Base-by-base conservation (phyloP, 2,888 invertebrate species). In the Agrypnus murinus region DNA sequence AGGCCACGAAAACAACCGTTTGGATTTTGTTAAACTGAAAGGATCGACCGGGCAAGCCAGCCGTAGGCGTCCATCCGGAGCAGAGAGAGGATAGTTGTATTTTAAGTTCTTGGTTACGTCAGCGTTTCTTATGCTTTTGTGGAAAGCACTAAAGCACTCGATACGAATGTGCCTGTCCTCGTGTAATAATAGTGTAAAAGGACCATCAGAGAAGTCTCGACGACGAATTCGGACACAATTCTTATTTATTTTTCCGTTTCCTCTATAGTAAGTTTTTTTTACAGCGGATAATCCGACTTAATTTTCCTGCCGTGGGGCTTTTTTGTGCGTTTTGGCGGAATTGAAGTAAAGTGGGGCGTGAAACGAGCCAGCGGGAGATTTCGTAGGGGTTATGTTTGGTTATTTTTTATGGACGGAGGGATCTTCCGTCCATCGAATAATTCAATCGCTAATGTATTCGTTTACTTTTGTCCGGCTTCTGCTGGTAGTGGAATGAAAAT, bases 241-340 rank as follows among this genome's bases (percentile, higher is more conserved):
- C 82, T 84, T 84, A 84, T 85, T 85, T 85, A 85, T 84, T 84
- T 84, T 84, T 85, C 84, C 84, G 84, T 80, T 85, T 84, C 83
- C 84, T 84, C n/a, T n/a, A n/a, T n/a, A n/a, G n/a, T n/a, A n/a
- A n/a, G 58, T 63, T 38, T 64, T 70, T 72, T 72, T 81, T 82
- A 81, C 81, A 77, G 77, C 79, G 80, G 75, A 79, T 84, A 84
- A 84, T 84, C 82, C 83, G 79, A 79, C 82, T 84, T 84, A 84
- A 84, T 84, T 84, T 83, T 80, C 84, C 79, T 82, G 38, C 67
- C 57, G 62, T 43, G 50, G n/a, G 72, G 10, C 12, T 72, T 72
- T 72, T 72, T 69, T 72, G 69, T 69, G 69, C 58, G 48, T 72
- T 25, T 72, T 68, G 65, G 57, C 65, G 62, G 72, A 72, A 72